Evolutionary conservation across 2,113 vertebrate genomes (phyloP), one percentile per base, ranked within the genome.

Genomic region (Romanogobio albipinnatus): DNA sequence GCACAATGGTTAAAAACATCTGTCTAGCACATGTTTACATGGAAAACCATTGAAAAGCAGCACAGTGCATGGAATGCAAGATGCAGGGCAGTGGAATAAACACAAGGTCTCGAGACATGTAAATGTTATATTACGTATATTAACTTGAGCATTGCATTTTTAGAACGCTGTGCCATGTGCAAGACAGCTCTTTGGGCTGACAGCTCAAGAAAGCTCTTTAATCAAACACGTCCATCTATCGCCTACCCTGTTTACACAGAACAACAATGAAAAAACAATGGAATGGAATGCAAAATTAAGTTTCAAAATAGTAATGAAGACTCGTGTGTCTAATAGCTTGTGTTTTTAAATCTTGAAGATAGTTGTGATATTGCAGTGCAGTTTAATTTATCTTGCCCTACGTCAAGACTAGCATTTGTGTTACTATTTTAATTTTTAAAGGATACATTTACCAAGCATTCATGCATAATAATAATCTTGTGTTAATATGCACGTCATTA

Each of bases 401-500:
- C 45, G 26, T 64, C n/a, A 24, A 2, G 22, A 10, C 22, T 45
- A 26, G 56, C 58, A 64, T 24, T 33, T 76, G 75, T 33, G 5
- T 81, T 66, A 19, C 43, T 64, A 66, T 49, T 49, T 51, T 24
- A 36, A 33, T 62, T 80, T 80, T 64, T 45, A 26, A 80, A 47
- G 22, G 36, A 80, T 49, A 49, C 14, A 49, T 45, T 80, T 49
- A 49, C 15, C 15, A 51, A 51, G 79, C 62, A 81, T 22, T 9
- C 61, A 36, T 13, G 45, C 79, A 68, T 81, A 51, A 81, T 49
- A 13, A 66, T 49, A 68, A 79, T 68, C 6, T 68, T 45, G 58
- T 49, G 26, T 53, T 66, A 81, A 49, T 61, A 51, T 68, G 26
- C 26, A 26, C 79, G 79, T 17, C 45, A 49, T 80, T 80, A 80